A percentile compares a stretch with the other conserved stretches of the same genome.
These are phyloP conservation scores for Hypsibius dujardini DNA, from an alignment of 1,140 invertebrate species.

Conservation along the genomic window DNA sequence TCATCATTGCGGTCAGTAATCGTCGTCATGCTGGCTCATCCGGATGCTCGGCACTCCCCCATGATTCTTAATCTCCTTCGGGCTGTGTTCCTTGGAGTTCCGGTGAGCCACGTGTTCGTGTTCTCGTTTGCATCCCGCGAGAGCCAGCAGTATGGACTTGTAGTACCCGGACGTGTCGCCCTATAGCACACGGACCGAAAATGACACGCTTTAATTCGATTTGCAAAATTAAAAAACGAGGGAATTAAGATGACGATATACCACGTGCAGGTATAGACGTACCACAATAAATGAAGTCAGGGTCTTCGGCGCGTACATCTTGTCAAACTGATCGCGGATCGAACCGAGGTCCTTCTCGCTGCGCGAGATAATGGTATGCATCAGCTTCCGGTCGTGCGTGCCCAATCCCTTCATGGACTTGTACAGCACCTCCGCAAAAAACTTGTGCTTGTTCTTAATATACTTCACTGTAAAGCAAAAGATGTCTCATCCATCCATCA, in stretches of 20 bases:
- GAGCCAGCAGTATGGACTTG: constrained; percentile 61
- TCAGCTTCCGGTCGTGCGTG: constrained; percentile 36
- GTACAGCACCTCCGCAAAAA: constrained; percentile 75
- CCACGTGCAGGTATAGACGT: constrained; percentile 19
- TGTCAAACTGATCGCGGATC: constrained; percentile 36
- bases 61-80: no score
- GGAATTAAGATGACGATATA: no score
- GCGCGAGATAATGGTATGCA: constrained; percentile 35
- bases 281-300: constrained; percentile 34
- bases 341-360: constrained; percentile 38
- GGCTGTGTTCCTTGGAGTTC: no score
- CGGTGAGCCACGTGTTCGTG: neutral
- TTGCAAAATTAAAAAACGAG: no score
- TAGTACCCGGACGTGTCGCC: constrained; percentile 78
- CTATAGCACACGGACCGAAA: constrained; percentile 40
- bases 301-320: constrained; percentile 30
- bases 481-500: no score
- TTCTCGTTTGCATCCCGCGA: constrained; percentile 37
- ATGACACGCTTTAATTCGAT: no score
- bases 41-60: no score
- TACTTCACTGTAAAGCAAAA: constrained; percentile 52
- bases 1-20: no score
- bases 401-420: constrained; percentile 62
- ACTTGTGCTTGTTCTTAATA: constrained; percentile 71
- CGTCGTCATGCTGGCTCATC: no score